Evolutionary conservation across 2,888 invertebrate genomes (phyloP).

Genomic region (Oxyscelio sp.): DNA sequence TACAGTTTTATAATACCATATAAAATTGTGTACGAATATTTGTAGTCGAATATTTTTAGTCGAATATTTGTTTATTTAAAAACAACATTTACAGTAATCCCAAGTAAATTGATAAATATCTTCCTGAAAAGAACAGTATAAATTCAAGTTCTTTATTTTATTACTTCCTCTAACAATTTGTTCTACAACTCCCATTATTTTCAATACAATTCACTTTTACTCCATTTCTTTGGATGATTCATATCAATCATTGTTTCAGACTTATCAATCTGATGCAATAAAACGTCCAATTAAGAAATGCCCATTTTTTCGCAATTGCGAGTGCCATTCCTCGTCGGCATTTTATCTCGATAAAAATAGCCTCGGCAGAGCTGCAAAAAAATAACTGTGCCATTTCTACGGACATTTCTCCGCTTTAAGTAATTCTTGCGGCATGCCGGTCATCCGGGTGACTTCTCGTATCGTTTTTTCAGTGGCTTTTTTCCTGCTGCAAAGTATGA

Average conservation of each 20-base stretch:
- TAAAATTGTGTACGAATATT: no score
- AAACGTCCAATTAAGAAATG: no score
- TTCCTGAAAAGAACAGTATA: no score
- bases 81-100: no score
- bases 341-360: conserved; percentile 20
- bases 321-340: background rate
- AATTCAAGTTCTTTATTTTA: no score
- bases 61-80: no score
- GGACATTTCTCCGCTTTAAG: conserved; percentile 22
- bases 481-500: conserved; percentile 32
- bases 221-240: background rate
- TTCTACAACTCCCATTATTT: no score
- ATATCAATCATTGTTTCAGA: background rate
- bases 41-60: no score
- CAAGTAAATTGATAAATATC: no score
- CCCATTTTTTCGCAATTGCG: background rate
- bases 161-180: no score
- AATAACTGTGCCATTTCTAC: conserved; percentile 21
- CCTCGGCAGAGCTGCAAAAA: conserved; percentile 4
- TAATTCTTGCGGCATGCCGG: conserved; percentile 21
- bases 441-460: conserved; percentile 25
- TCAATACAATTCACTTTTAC: conserved; percentile 9
- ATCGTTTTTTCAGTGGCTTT: conserved; percentile 8
- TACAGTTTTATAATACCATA: no score
- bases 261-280: no score